Evolutionary conservation across 2,888 invertebrate species (phyloP), one percentile per base, ranked within the genome.

Genomic region (Deilephila porcellus): DNA sequence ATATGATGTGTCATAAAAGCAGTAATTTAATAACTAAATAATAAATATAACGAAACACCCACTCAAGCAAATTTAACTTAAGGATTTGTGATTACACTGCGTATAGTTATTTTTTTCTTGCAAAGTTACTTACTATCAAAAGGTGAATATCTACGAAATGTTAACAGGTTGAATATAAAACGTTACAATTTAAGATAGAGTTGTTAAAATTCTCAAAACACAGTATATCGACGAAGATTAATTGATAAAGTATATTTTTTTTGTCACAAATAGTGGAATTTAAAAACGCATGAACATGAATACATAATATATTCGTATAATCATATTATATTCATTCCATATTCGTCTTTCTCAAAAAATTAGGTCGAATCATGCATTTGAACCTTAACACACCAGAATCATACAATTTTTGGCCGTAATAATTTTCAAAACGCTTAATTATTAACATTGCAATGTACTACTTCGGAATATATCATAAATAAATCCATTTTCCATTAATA

Each of bases 121-220:
- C 34, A 45, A 45, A 45, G 37, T 32, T 37, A 37, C 34, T 6
- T 5, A 34, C 1, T 45, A 11, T 25, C 64, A 25, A 64, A 45
- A 45, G 14, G 45, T n/a, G 20, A 64, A 64, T 64, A 64, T 64
- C 25, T 32, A n/a, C 20, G 17, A 45, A 37, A 64, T 4, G 11
- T 64, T 14, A 45, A 63, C n/a, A 56, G 5, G 17, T 37, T n/a
- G 63, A 5, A 37, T 52, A 25, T 45, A 25, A 67, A 67, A 67
- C 20, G 25, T 71, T 71, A 71, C 11, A 4, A 45, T 60, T 73
- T 70, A 53, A 52, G 60, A 62, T 73, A 70, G 3, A 25, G 25
- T 25, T 62, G 59, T 70, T 64, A 53, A 4, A 63, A 17, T 45
- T 73, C 37, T 37, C 59, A 59, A 64, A 67, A 73, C 34, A 59